Base-by-base conservation (phyloP, 2,888 invertebrate species). In the Amphipyra tragopoginis region DNA sequence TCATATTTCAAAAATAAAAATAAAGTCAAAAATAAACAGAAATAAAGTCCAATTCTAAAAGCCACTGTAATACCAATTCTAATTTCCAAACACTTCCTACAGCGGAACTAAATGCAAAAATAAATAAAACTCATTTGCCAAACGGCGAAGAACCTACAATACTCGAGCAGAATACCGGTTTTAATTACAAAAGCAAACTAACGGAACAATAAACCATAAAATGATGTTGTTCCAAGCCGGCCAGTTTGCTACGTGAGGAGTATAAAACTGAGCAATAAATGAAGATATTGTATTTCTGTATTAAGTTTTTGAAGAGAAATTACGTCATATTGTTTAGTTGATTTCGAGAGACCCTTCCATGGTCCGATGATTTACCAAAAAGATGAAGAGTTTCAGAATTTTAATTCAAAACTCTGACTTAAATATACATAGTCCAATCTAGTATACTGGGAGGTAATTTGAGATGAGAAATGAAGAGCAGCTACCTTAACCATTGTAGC, bases 241-340 rank as follows among this genome's bases (percentile, higher is more conserved):
- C 73, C 72, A 69, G 69, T 52, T 60, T 29, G 26, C 72, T 64
- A 83, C 84, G 84, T 84, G 84, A 66, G 42, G 15, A 29, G 82
- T 70, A 73, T 83, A 52, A 77, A 72, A 61, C 38, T 38, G 48
- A 44, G 54, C 36, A 49, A 55, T 62, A 64, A 72, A 65, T 48
- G 69, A 71, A 73, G 65, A 60, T 60, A 76, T 68, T 76, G 76
- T 62, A 38, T 64, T 68, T 40, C 40, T 36, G 21, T 42, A 59
- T 50, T 50, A 56, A 68, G 55, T 53, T 53, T 69, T 64, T 59
- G 38, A 15, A 38, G 40, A 42, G 36, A 48, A 68, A 64, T 72
- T 54, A 54, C 4, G 39, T 47, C 59, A 21, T 34, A 66, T 72
- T 72, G 62, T 67, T 59, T 34, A 6, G 34, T 42, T 13, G 14